A percentile compares a stretch with the other conserved stretches of the same genome.
These are phyloP conservation scores for Lycophotia porphyrea DNA, from an alignment of 2,888 invertebrate species.

Conservation along the genomic window DNA sequence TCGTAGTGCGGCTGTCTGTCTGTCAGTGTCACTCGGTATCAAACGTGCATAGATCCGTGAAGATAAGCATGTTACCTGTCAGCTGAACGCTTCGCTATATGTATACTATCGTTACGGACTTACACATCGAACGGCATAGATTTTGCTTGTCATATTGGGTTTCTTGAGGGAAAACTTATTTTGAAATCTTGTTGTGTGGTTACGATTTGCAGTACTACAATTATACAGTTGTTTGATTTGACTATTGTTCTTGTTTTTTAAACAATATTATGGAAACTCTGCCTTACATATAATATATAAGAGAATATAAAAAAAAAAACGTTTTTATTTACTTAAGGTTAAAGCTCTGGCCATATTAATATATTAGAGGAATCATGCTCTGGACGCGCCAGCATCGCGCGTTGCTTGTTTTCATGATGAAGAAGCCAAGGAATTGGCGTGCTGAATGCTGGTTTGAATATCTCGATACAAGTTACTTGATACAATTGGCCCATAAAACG, in stretches of 20 bases:
- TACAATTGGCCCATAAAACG: neutral
- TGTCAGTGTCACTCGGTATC: slow-evolving; percentile 58
- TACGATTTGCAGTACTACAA: neutral
- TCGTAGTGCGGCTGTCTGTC: slow-evolving; percentile 38
- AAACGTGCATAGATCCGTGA: slow-evolving; percentile 56
- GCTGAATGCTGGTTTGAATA: neutral
- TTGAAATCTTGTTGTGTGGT: slow-evolving; percentile 11
- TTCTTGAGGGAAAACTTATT: slow-evolving; percentile 48
- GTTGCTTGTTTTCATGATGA: neutral
- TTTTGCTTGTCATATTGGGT: slow-evolving; percentile 50
- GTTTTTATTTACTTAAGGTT: neutral
- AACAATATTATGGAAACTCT: neutral
- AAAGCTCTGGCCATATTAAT: neutral
- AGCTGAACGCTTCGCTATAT: slow-evolving; percentile 61
- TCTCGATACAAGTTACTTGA: neutral
- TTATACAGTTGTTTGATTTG: neutral
- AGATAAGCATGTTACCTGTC: slow-evolving; percentile 70
- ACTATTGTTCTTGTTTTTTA: neutral
- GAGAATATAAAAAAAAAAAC: too few species aligned
- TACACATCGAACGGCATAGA: slow-evolving; percentile 44
- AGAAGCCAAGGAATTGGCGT: neutral
- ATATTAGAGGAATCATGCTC: neutral
- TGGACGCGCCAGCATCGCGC: neutral
- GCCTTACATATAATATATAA: neutral
- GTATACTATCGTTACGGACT: slow-evolving; percentile 42